Evolutionary conservation across 2,888 invertebrate species (phyloP).

Genomic region (Laothoe populi): DNA sequence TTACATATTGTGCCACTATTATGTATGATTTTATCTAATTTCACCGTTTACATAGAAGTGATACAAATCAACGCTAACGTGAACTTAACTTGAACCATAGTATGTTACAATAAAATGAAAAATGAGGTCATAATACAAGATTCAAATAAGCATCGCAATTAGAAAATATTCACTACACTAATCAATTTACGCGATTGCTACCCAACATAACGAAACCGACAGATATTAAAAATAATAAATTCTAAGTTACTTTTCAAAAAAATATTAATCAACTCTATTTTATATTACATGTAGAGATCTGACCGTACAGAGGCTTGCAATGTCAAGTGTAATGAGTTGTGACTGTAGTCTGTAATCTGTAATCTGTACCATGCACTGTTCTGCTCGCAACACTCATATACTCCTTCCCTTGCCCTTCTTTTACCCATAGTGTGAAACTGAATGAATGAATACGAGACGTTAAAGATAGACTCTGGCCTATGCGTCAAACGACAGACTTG

Average conservation of each 20-base stretch:
- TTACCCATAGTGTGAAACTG: neutral
- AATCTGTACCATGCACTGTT: conserved; percentile 4
- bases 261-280: conserved; percentile 45
- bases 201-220: conserved; percentile 50
- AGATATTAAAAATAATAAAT: conserved; percentile 45
- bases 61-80: conserved; percentile 45
- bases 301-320: conserved; percentile 33
- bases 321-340: conserved; percentile 17
- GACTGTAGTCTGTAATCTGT: neutral
- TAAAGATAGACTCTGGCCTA: no score
- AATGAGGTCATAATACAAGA: conserved; percentile 55
- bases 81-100: conserved; percentile 27
- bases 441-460: no score
- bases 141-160: conserved; percentile 35
- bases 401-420: neutral
- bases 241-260: conserved; percentile 48
- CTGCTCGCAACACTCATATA: neutral
- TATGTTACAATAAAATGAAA: conserved; percentile 31
- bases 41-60: neutral
- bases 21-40: conserved; percentile 20
- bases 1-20: conserved; percentile 63
- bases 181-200: conserved; percentile 64
- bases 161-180: conserved; percentile 36
- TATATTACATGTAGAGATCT: conserved; percentile 45
- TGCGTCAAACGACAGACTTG: no score